Evolutionary conservation across 2,888 invertebrate genomes (phyloP).

Genomic region (Apotomis capreana): DNA sequence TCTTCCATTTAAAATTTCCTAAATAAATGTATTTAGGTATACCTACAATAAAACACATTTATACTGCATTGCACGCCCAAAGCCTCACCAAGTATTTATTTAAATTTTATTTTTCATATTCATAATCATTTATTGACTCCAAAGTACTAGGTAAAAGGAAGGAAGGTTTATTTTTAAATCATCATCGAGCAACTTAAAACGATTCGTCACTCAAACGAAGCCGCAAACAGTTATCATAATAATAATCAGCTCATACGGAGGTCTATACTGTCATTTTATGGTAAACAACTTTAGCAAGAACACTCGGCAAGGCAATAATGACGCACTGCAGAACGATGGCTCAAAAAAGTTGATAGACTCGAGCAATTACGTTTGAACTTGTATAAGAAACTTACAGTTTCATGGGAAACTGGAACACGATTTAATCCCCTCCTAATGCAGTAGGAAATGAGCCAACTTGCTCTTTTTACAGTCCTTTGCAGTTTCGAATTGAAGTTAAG

Average conservation of each 20-base stretch:
- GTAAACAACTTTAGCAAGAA: conserved; percentile 25
- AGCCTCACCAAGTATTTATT: too few relatives aligned
- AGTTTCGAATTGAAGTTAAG: conserved; percentile 8
- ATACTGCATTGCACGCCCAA: too few relatives aligned
- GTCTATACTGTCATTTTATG: conserved; percentile 22
- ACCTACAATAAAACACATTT: too few relatives aligned
- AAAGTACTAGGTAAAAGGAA: too few relatives aligned
- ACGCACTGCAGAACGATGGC: conserved; percentile 22
- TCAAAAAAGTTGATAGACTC: conserved; percentile 39
- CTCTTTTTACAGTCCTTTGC: conserved; percentile 20
- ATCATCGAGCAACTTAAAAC: too few relatives aligned
- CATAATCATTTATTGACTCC: too few relatives aligned
- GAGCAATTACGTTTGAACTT: conserved; percentile 39
- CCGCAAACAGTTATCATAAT: not conserved
- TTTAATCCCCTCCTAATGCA: conserved; percentile 30
- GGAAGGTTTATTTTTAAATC: too few relatives aligned
- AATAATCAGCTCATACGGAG: conserved; percentile 6
- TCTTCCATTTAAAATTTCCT: too few relatives aligned
- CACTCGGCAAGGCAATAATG: conserved; percentile 27
- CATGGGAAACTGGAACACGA: conserved; percentile 38
- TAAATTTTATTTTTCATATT: too few relatives aligned
- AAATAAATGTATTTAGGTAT: too few relatives aligned
- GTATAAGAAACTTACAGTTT: conserved; percentile 38
- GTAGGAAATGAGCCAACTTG: conserved; percentile 26
- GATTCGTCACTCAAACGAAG: conserved; percentile 7